A percentile compares a stretch with the other conserved stretches of the same genome.
Evolutionary conservation across 2,797 vertebrate species (phyloP).

Genomic region (Cossypha heuglini): DNA sequence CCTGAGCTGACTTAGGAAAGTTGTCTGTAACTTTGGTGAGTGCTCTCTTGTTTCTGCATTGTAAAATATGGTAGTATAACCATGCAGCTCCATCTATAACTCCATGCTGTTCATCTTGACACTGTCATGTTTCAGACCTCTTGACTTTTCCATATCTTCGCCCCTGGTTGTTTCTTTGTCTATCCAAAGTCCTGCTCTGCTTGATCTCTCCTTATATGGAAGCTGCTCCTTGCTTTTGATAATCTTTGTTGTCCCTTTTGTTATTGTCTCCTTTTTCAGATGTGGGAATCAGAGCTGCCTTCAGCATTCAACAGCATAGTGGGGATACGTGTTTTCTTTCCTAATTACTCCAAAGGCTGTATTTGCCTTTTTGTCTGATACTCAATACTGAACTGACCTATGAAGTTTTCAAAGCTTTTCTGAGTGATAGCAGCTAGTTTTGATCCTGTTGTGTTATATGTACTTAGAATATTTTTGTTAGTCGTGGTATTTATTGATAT

Average conservation of each 20-base stretch:
- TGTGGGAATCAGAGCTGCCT: not conserved
- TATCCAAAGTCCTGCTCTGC: not conserved
- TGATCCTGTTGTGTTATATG: not conserved
- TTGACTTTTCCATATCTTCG: not conserved
- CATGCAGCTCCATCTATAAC: not conserved
- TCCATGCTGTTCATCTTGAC: not conserved
- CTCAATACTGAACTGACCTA: not conserved
- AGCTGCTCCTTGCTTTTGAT: constrained; percentile 1
- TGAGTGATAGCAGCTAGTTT: not conserved
- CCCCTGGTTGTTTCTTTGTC: not conserved
- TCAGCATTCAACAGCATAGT: not conserved
- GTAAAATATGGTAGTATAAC: not conserved
- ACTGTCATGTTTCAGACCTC: not conserved
- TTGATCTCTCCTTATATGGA: constrained; percentile 3
- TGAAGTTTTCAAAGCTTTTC: not conserved
- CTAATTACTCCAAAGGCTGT: not conserved
- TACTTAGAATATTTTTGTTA: not conserved
- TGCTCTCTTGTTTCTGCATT: not conserved
- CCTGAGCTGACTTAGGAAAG: not conserved
- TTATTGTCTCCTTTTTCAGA: constrained; percentile 51
- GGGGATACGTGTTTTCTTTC: not conserved
- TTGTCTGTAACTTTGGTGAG: not conserved
- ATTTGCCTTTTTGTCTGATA: not conserved
- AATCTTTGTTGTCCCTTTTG: constrained; percentile 12
- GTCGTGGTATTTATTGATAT: not conserved